These are phyloP conservation scores for Drosophila bocqueti DNA, from an alignment of 1,140 invertebrate genomes.

Conservation along the genomic window DNA sequence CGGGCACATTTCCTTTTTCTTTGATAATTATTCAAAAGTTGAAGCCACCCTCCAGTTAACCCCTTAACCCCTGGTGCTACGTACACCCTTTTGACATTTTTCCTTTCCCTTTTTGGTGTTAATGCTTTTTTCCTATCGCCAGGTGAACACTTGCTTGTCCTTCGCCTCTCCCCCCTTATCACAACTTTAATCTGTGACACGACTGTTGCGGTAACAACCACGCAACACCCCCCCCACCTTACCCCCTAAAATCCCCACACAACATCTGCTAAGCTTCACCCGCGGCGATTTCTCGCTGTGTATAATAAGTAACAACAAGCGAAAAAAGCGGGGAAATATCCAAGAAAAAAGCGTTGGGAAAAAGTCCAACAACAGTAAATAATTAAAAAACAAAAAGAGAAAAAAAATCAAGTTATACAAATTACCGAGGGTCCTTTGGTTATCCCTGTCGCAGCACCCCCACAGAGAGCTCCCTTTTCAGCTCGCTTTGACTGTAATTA, in stretches of 20 bases:
- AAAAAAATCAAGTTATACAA: slow-evolving; percentile 69
- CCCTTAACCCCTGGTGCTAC: neutral
- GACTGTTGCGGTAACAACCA: slow-evolving; percentile 26
- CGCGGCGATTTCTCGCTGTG: slow-evolving; percentile 36
- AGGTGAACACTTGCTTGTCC: slow-evolving; percentile 35
- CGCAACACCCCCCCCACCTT: neutral
- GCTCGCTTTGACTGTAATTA: slow-evolving; percentile 64
- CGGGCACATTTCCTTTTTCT: neutral
- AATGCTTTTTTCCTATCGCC: slow-evolving; percentile 40
- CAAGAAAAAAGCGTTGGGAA: slow-evolving; percentile 12
- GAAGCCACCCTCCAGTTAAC: slow-evolving; percentile 1
- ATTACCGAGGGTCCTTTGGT: slow-evolving; percentile 57
- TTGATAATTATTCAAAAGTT: slow-evolving; percentile 14
- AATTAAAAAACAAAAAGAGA: slow-evolving; percentile 69
- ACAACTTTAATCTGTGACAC: slow-evolving; percentile 56
- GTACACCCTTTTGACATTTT: neutral
- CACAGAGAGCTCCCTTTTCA: slow-evolving; percentile 29
- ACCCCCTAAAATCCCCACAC: neutral
- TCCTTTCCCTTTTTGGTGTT: slow-evolving; percentile 11
- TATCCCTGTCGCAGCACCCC: slow-evolving; percentile 18
- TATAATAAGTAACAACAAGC: slow-evolving; percentile 31
- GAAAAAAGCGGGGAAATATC: slow-evolving; percentile 9
- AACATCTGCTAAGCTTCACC: slow-evolving; percentile 39
- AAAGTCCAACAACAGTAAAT: slow-evolving; percentile 49
- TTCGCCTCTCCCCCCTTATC: slow-evolving; percentile 21